These are phyloP conservation scores for Bostrychus sinensis DNA, from an alignment of 2,113 vertebrate genomes.

Conservation along the genomic window DNA sequence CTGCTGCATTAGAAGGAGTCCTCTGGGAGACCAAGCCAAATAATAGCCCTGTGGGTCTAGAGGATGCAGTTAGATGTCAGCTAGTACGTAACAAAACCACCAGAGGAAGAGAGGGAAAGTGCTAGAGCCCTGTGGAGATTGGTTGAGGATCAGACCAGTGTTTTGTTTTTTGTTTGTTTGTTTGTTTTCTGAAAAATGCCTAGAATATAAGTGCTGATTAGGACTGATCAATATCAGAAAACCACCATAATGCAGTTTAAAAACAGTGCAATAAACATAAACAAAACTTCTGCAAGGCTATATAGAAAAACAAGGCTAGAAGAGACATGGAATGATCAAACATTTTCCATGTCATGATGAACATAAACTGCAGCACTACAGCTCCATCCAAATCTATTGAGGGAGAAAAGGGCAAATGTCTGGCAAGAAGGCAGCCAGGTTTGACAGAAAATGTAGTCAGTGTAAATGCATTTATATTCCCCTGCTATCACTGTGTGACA, in stretches of 20 bases:
- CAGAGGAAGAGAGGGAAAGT: background rate
- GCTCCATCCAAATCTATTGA: too few species aligned
- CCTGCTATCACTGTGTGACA: background rate
- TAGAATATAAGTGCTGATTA: too few species aligned
- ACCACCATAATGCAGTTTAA: too few species aligned
- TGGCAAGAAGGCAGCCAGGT: background rate
- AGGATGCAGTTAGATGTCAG: background rate
- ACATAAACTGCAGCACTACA: too few species aligned
- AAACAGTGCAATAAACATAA: too few species aligned
- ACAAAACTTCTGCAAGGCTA: too few species aligned
- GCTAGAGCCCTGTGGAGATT: background rate
- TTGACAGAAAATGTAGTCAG: background rate
- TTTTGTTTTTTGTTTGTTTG: background rate
- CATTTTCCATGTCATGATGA: too few species aligned
- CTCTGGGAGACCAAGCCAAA: slow-evolving; percentile 8
- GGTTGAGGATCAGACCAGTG: background rate
- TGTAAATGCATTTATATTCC: background rate
- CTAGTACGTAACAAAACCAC: slow-evolving; percentile 2
- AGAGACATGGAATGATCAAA: too few species aligned
- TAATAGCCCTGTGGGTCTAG: slow-evolving; percentile 6
- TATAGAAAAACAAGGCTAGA: too few species aligned
- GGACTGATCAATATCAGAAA: too few species aligned
- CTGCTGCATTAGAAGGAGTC: background rate
- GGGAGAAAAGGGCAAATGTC: background rate
- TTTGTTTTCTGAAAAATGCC: too few species aligned